phyloP scores from a whole-genome alignment of 2,888 invertebrate species.

The Allolobophora icterica region DNA sequence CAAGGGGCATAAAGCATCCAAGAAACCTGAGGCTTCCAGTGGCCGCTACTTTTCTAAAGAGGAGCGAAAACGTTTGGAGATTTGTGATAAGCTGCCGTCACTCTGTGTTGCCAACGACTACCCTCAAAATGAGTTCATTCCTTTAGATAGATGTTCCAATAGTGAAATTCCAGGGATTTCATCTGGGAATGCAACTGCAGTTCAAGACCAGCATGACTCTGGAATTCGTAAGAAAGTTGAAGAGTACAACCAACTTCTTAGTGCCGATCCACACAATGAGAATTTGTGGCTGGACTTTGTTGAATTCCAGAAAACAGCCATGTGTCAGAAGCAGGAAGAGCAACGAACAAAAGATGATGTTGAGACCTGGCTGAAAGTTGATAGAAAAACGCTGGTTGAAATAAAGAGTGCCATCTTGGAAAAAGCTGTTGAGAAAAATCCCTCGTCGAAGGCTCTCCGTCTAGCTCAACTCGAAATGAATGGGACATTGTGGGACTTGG shows the following conservation, averaged over 20 bases:
- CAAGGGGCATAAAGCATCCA: neutral
- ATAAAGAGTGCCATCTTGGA: constrained; percentile 66
- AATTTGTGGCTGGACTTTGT: constrained; percentile 66
- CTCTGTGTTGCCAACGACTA: neutral
- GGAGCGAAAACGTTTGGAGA: neutral
- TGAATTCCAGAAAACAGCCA: constrained; percentile 58
- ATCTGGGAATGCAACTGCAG: neutral
- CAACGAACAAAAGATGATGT: constrained; percentile 1
- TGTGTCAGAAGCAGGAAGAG: constrained; percentile 12
- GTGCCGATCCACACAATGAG: constrained; percentile 61
- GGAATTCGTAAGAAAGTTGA: constrained; percentile 1
- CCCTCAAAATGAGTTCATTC: neutral
- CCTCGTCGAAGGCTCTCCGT: constrained; percentile 61
- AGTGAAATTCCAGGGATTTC: neutral
- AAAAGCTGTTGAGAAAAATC: constrained; percentile 64
- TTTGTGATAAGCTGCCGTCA: neutral
- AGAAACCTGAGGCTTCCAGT: constrained; percentile 28
- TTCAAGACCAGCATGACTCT: neutral
- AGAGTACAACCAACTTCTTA: constrained; percentile 59
- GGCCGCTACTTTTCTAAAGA: constrained; percentile 23
- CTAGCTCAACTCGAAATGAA: constrained; percentile 61
- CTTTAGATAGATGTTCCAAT: neutral
- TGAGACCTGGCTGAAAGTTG: constrained; percentile 30
- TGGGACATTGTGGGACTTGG: constrained; percentile 58
- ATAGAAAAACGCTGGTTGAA: constrained; percentile 55